Percentiles rank a stretch among this genome's conserved stretches.
Conservation (phyloP, 2,113 vertebrate species). For the Alexandromys fortis region DNA sequence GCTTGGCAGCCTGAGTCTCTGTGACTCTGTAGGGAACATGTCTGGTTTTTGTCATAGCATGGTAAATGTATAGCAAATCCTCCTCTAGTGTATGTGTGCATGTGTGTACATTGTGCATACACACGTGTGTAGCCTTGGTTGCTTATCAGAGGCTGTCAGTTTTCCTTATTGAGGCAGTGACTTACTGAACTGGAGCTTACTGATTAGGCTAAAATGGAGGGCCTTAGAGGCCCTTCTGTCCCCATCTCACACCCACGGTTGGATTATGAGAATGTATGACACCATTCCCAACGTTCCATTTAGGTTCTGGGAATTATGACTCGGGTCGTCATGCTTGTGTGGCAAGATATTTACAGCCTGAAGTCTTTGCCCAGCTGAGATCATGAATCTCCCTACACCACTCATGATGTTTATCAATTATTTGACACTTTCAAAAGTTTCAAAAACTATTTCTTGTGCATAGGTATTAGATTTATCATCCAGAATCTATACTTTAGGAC, state of each 20-base stretch:
- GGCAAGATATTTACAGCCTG: not conserved
- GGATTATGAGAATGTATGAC: too few species aligned
- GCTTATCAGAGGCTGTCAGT: not conserved
- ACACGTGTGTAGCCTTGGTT: not conserved
- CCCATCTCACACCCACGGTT: too few species aligned
- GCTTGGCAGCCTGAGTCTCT: not conserved
- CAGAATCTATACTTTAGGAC: not conserved
- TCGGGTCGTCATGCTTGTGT: not conserved
- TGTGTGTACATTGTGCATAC: not conserved
- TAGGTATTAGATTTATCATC: not conserved
- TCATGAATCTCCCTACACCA: not conserved
- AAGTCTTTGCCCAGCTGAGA: not conserved
- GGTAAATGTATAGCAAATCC: not conserved
- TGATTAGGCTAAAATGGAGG: not conserved
- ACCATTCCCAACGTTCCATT: not conserved
- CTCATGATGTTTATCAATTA: not conserved
- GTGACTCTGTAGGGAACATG: not conserved
- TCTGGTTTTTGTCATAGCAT: not conserved
- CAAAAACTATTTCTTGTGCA: not conserved
- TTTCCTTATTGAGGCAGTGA: not conserved
- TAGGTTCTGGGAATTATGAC: not conserved
- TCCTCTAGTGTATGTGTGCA: too few species aligned
- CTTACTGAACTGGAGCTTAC: not conserved
- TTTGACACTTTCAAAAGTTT: not conserved
- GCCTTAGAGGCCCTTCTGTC: not conserved